A percentile compares a stretch with the other conserved stretches of the same genome.
phyloP scores from a whole-genome alignment of 2,888 invertebrate species.

The Agonopterix arenella region DNA sequence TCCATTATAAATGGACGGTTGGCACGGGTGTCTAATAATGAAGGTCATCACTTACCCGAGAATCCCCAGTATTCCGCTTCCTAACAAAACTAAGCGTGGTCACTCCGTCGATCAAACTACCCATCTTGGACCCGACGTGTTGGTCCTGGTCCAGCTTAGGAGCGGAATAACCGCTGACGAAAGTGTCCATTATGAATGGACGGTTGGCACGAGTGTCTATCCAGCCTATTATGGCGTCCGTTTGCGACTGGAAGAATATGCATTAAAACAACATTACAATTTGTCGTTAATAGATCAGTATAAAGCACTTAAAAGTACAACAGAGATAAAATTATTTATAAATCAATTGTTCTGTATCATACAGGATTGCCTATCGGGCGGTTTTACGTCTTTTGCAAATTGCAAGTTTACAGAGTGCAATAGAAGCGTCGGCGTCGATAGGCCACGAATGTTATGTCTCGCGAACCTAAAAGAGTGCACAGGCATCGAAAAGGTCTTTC shows the following conservation, averaged over 20 bases:
- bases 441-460: no score
- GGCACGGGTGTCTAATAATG: constrained; percentile 79
- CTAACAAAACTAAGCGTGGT: constrained; percentile 88
- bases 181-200: constrained; percentile 92
- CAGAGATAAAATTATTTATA: no score
- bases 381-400: no score
- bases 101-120: constrained; percentile 83
- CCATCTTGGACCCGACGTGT: constrained; percentile 82
- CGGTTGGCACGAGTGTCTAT: constrained; percentile 86
- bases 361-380: no score
- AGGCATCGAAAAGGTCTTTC: no score
- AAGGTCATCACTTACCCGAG: constrained; percentile 34
- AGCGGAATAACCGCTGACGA: constrained; percentile 86
- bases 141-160: constrained; percentile 85
- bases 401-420: no score
- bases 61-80: constrained; percentile 85
- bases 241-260: constrained; percentile 80
- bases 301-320: no score
- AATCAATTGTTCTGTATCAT: no score
- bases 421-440: no score
- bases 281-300: no score
- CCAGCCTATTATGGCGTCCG: constrained; percentile 93
- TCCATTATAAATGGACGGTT: constrained; percentile 92
- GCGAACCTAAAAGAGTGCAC: no score
- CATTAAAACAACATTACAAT: no score